Percentiles rank a stretch among this genome's conserved stretches.
Evolutionary conservation across 2,888 invertebrate species (phyloP).

Genomic region (Epinotia bilunana): DNA sequence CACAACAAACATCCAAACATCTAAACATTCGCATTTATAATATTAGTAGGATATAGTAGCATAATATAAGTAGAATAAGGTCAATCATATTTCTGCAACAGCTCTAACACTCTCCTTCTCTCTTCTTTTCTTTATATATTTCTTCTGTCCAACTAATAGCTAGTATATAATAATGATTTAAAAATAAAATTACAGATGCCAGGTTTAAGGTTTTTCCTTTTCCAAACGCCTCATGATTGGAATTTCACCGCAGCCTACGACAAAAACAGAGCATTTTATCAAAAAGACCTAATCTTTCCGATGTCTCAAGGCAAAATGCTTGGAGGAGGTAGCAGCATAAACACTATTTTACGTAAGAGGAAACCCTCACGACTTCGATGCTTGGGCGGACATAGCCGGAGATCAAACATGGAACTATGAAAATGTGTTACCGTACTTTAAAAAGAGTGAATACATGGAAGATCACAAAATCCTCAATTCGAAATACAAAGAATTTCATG

Average conservation of each 20-base stretch:
- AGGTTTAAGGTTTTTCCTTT: background rate
- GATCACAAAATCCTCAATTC: slow-evolving; percentile 49
- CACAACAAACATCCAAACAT: too few relatives aligned
- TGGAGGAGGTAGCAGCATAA: slow-evolving; percentile 59
- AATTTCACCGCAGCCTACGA: slow-evolving; percentile 1
- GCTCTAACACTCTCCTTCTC: too few relatives aligned
- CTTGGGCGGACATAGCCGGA: slow-evolving; percentile 52
- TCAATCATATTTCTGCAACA: too few relatives aligned
- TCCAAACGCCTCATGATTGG: background rate
- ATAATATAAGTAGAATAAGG: too few relatives aligned
- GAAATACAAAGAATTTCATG: slow-evolving; percentile 55
- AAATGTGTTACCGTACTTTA: slow-evolving; percentile 54
- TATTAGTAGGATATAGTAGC: too few relatives aligned
- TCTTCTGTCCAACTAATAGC: background rate
- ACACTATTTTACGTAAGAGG: slow-evolving; percentile 57
- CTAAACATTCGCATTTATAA: too few relatives aligned
- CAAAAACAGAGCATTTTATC: slow-evolving; percentile 1
- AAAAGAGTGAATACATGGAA: slow-evolving; percentile 56
- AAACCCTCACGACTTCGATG: slow-evolving; percentile 51
- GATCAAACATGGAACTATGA: slow-evolving; percentile 58
- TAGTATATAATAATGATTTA: background rate
- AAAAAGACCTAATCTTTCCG: background rate
- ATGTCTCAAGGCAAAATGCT: slow-evolving; percentile 51
- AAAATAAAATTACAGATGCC: background rate
- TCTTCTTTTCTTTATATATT: too few relatives aligned